These are phyloP conservation scores for Microcebus tavaratra DNA, from an alignment of 2,113 vertebrate genomes.

Conservation along the genomic window DNA sequence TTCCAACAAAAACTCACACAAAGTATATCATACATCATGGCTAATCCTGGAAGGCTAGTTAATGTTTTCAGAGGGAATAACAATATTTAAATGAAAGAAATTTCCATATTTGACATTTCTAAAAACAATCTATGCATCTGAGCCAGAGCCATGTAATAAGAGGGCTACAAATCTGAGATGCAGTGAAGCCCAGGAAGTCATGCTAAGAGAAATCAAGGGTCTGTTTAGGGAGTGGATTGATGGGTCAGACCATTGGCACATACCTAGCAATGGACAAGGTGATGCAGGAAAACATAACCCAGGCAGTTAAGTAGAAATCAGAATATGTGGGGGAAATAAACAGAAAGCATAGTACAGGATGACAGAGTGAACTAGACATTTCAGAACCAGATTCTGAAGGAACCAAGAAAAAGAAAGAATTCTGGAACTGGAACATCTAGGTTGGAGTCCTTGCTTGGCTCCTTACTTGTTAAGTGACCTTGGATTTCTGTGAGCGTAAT, in stretches of 20 bases:
- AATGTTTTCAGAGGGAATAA: background rate
- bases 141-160: background rate
- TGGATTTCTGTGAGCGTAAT: background rate
- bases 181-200: background rate
- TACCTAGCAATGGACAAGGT: background rate
- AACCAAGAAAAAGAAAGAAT: background rate
- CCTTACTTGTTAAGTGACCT: background rate
- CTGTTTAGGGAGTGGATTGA: background rate
- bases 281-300: background rate
- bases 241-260: background rate
- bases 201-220: background rate
- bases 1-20: background rate
- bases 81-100: constrained; percentile 33
- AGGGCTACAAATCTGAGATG: background rate
- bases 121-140: background rate
- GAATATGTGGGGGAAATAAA: background rate
- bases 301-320: background rate
- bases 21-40: background rate
- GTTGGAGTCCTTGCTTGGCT: background rate
- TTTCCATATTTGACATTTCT: background rate
- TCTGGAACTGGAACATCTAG: background rate
- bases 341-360: background rate
- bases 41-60: background rate
- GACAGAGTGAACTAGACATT: background rate
- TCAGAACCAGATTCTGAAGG: background rate